Base-by-base conservation (phyloP, 2,113 vertebrate species). In the Setophaga petechia region DNA sequence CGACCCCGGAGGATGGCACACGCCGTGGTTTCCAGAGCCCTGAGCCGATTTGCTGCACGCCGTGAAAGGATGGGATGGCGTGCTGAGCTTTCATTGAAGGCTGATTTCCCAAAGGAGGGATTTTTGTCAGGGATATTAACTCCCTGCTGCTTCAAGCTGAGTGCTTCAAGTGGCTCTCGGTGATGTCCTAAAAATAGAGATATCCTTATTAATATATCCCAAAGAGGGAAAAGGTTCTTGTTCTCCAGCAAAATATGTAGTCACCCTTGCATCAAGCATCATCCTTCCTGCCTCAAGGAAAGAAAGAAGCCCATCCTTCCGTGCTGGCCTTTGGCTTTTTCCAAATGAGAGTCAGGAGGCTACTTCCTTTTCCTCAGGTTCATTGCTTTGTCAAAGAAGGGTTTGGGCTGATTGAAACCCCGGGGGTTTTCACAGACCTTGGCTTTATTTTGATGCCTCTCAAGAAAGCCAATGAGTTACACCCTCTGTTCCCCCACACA, bases 1-100 rank as follows among this genome's bases (percentile, higher is more conserved):
- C 5, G 1, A 51, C 25, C 35, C 28, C 0, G 1, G 30, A 13
- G 49, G 35, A 30, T 0, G 6, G 63, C 15, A 6, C 54, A 37
- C 0, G 2, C 3, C 30, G 23, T 4, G 43, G 5, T 2, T 52
- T 41, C 2, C 3, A 2, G 62, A 1, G 0, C 0, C 19, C 83
- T 54, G 75, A 63, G 66, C 68, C 2, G 3, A 19, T 73, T 21
- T 55, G 28, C 57, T 63, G 51, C 25, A 3, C 1, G 2, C 84
- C 0, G 1, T 2, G 37, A 49, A 30, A 69, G 17, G 82, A 23
- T 1, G 17, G 82, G 82, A 23, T 1, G 5, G n/a, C 19, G 0
- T 35, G 76, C 80, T 69, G 76, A 41, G 44, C 4, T 68, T 63
- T 61, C 33, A 59, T 0, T 55, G 72, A 47, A 37, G 54, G 39